Evolutionary conservation across 2,113 vertebrate genomes (phyloP).

Genomic region (Neolamprologus falcicula): DNA sequence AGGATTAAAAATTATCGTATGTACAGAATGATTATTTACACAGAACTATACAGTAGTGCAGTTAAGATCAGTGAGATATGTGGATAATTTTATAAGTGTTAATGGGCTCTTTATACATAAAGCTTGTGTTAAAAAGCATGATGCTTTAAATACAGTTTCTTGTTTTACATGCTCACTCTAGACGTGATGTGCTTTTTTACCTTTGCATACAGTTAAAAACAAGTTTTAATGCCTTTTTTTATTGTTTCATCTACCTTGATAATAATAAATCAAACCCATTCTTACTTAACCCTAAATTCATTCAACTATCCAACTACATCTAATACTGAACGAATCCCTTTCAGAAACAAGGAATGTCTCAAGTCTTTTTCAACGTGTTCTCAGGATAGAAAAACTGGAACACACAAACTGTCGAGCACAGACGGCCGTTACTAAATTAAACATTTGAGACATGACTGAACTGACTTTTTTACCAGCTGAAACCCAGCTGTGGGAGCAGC

Average conservation of each 20-base stretch:
- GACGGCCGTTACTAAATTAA: conserved; percentile 44
- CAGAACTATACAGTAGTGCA: rapidly evolving
- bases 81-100: neutral
- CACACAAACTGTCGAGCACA: neutral
- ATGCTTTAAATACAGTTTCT: neutral
- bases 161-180: neutral
- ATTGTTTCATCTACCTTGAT: neutral
- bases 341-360: neutral
- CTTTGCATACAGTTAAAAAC: neutral
- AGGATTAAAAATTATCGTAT: too few species aligned
- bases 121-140: neutral
- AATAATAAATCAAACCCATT: neutral
- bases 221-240: neutral
- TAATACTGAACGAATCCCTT: neutral
- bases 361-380: neutral
- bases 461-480: neutral
- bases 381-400: neutral
- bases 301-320: neutral
- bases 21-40: too few species aligned
- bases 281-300: neutral
- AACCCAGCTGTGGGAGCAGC: neutral
- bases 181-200: rapidly evolving
- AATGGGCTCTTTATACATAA: neutral
- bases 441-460: conserved; percentile 34
- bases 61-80: too few species aligned